Base-by-base conservation (phyloP, 2,888 invertebrate genomes). In the Lampropteryx suffumata region DNA sequence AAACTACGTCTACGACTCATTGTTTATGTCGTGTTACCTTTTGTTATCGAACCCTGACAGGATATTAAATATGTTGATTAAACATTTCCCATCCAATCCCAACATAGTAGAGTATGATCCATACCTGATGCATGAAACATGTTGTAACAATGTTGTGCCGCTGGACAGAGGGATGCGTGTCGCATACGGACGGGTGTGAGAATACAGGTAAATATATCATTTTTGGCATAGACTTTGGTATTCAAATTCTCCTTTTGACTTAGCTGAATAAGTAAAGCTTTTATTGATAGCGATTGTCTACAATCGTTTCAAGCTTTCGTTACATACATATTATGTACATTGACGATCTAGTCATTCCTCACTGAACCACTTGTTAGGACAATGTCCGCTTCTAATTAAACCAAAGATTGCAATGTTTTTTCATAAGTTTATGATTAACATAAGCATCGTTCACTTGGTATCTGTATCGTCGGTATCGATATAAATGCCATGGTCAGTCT, bases 151-250 rank as follows among this genome's bases (percentile, higher is more conserved):
- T 93, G 90, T 92, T 88, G 78, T 90, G 89, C 89, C 79, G 90
- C 92, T 92, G 96, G 96, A 92, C 95, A 92, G 96, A 95, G 91
- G 96, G 96, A 91, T 96, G 96, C 92, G 94, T 96, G 86, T 96
- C 96, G 82, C 96, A 97, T 92, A 94, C 96, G 87, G 96, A 97
- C 90, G 96, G 96, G 92, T 97, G 96, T 93, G 96, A 97, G 92
- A 96, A 96, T 91, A 95, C 96, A 92, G 95, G 95, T 96, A 96
- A 95, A 93, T 46, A 46, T 8, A 39, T 37, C 24, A 24, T 14
- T 26, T 24, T 13, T 4, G 17, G 17, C 17, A 3, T 7, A 26
- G 12, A 7, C 6, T 24, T 24, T 24, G 24, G 24, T 24, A 6
- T 24, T 24, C 6, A 24, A 24, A 30, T 1, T 11, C 6, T n/a